Conservation (phyloP, 2,888 invertebrate species). For the Ectemnius lituratus region DNA sequence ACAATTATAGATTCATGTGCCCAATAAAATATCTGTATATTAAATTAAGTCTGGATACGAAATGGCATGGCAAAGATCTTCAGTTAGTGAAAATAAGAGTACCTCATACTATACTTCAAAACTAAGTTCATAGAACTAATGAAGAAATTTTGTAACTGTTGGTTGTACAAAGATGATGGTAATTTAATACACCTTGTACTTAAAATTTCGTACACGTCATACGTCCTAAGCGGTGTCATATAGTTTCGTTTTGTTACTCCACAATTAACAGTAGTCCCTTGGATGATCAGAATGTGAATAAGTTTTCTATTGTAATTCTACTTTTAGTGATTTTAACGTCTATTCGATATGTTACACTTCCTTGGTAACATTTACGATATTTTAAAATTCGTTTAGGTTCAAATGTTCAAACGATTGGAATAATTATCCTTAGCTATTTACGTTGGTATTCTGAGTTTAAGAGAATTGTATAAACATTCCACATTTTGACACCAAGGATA, state of each 20-base stretch:
- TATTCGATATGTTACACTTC: too few relatives aligned
- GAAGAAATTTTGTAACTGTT: conserved; percentile 29
- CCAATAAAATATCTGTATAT: too few relatives aligned
- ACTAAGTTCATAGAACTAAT: too few relatives aligned
- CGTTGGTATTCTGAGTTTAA: too few relatives aligned
- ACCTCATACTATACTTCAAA: conserved; percentile 13
- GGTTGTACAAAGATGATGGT: conserved; percentile 59
- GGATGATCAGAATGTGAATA: neutral
- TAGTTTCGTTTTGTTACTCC: conserved; percentile 12
- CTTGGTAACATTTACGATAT: too few relatives aligned
- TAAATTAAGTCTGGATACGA: neutral
- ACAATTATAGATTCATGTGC: too few relatives aligned
- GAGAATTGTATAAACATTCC: conserved; percentile 47
- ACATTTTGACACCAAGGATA: conserved; percentile 21
- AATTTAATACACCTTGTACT: conserved; percentile 55
- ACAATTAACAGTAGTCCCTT: conserved; percentile 23
- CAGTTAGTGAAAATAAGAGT: conserved; percentile 26
- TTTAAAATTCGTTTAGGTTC: too few relatives aligned
- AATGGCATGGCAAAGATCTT: conserved; percentile 15
- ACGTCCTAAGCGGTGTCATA: conserved; percentile 25
- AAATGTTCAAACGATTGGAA: too few relatives aligned
- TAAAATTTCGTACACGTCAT: conserved; percentile 44
- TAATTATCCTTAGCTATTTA: too few relatives aligned
- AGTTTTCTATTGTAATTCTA: too few relatives aligned
- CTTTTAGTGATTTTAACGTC: too few relatives aligned